phyloP scores from a whole-genome alignment of 2,888 invertebrate genomes.

The Hedychridium roseum region DNA sequence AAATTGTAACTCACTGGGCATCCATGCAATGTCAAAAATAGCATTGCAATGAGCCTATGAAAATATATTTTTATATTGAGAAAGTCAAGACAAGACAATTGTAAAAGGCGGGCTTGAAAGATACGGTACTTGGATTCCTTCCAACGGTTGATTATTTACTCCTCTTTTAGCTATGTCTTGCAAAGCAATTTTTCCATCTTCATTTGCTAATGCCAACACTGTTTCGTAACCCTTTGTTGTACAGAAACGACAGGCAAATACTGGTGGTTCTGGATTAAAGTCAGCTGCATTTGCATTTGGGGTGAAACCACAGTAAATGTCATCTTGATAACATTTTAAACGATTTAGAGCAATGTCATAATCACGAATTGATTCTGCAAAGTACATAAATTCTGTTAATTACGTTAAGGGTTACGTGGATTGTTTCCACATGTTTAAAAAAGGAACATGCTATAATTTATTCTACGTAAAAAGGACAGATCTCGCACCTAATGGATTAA shows the following conservation, averaged over 20 bases:
- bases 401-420: neutral
- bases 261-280: conserved; percentile 74
- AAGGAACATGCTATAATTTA: too few relatives aligned
- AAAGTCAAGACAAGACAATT: conserved; percentile 13
- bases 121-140: conserved; percentile 66
- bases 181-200: conserved; percentile 78
- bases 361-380: conserved; percentile 55
- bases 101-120: neutral
- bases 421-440: neutral
- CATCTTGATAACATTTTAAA: conserved; percentile 70
- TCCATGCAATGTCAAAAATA: conserved; percentile 90
- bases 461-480: neutral
- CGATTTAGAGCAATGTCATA: conserved; percentile 74
- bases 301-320: conserved; percentile 73
- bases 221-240: conserved; percentile 73
- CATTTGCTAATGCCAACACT: conserved; percentile 83
- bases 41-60: conserved; percentile 79
- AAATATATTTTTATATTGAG: conserved; percentile 4
- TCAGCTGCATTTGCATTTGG: conserved; percentile 64
- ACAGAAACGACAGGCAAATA: conserved; percentile 83
- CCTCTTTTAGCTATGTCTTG: conserved; percentile 57
- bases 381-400: neutral
- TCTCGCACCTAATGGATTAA: neutral
- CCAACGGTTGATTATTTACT: conserved; percentile 34
- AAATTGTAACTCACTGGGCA: conserved; percentile 77